phyloP scores from a whole-genome alignment of 2,113 vertebrate genomes.

The Nibea albiflora region DNA sequence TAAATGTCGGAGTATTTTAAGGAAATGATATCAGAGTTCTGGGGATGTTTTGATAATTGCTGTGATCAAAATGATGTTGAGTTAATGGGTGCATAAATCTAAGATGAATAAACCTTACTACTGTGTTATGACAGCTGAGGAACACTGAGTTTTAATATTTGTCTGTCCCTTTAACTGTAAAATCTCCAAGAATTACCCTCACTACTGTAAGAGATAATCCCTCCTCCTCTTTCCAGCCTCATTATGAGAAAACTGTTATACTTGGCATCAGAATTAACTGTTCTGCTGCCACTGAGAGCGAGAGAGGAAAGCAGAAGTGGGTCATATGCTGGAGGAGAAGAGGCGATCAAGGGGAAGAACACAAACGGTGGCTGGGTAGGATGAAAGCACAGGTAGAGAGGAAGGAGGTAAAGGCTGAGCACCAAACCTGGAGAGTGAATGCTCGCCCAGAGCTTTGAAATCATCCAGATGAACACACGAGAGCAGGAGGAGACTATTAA shows the following conservation, averaged over 20 bases:
- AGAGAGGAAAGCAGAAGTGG: slow-evolving; percentile 73
- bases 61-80: background rate
- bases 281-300: slow-evolving; percentile 59
- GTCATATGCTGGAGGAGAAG: slow-evolving; percentile 70
- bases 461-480: slow-evolving; percentile 12
- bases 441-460: slow-evolving; percentile 4
- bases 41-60: slow-evolving; percentile 7
- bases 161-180: slow-evolving; percentile 21
- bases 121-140: slow-evolving; percentile 17
- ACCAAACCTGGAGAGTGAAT: slow-evolving; percentile 24
- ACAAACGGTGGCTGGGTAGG: background rate
- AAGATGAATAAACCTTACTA: background rate
- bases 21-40: background rate
- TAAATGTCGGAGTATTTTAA: background rate
- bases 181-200: slow-evolving; percentile 34
- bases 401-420: slow-evolving; percentile 21
- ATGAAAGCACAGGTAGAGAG: slow-evolving; percentile 47
- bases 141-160: slow-evolving; percentile 6
- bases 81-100: background rate
- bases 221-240: slow-evolving; percentile 61
- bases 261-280: slow-evolving; percentile 77
- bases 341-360: slow-evolving; percentile 11
- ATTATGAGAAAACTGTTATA: slow-evolving; percentile 80
- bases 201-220: slow-evolving; percentile 44
- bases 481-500: slow-evolving; percentile 1